Evolutionary conservation across 2,113 vertebrate species (phyloP).

Genomic region (Apteryx mantelli): DNA sequence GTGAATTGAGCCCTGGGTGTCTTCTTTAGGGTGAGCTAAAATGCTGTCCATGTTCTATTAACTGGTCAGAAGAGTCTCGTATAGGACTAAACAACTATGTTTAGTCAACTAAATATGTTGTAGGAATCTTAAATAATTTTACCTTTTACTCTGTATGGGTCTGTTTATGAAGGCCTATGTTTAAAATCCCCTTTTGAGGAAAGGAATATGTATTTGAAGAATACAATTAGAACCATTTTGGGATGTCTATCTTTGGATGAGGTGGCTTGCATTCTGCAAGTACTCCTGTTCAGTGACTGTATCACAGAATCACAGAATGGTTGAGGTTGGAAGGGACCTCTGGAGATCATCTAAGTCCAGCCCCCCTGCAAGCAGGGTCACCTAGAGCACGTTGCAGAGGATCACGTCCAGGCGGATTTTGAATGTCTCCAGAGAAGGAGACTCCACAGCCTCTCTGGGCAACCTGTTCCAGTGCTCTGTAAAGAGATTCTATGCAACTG

Average conservation of each 20-base stretch:
- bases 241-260: background rate
- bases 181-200: background rate
- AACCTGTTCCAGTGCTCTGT: too few species aligned
- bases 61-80: background rate
- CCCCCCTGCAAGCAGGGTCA: too few species aligned
- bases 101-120: background rate
- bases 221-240: background rate
- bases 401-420: too few species aligned
- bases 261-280: background rate
- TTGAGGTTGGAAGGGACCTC: too few species aligned
- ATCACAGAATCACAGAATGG: too few species aligned
- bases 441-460: too few species aligned
- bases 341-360: too few species aligned
- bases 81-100: background rate
- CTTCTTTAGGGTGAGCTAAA: background rate
- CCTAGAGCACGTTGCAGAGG: too few species aligned
- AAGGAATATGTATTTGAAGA: background rate
- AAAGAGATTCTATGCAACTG: background rate
- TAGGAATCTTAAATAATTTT: background rate
- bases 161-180: background rate
- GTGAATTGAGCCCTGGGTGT: background rate
- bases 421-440: too few species aligned
- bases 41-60: background rate
- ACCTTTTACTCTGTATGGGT: background rate
- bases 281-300: background rate